Base-by-base conservation (phyloP, 1,140 invertebrate genomes). In the Bombus fervidus region DNA sequence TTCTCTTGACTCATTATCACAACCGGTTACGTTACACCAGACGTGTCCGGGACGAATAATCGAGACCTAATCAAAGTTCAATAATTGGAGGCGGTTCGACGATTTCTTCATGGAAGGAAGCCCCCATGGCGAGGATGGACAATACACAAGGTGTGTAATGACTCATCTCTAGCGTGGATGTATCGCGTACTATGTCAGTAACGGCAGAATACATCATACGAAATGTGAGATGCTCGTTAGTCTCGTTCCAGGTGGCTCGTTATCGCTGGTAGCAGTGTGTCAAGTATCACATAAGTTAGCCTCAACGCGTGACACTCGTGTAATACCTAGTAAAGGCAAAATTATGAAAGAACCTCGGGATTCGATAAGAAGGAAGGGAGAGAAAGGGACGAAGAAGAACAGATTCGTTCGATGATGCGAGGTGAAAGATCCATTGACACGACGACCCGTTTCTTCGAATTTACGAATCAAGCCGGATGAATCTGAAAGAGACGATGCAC, bases 221-320 rank as follows among this genome's bases (percentile, higher is more conserved):
- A 90, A 91, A 92, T 87, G 86, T 83, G 91, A 92, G 91, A 90
- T 89, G 87, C 91, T 92, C 90, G 89, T 92, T 92, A 92, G 91
- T 92, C 83, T 91, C 87, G 86, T 91, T 92, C 89, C 87, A 87
- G 88, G 85, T 89, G 80, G 91, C 91, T 92, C 90, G 91, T 92
- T 92, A 92, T 68, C 86, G 87, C 71, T 73, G 57, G 81, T 80
- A 73, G 77, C 86, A 91, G 85, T 92, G 87, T 92, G 91, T 92
- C 91, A 92, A 92, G 91, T 92, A 87, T 91, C 91, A 77, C 91
- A 88, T 90, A 92, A 91, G 90, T 88, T 91, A 92, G 87, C 81
- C 31, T 71, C 77, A 73, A 88, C 80, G 62, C 73, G 81, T 88
- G 85, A 89, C 81, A 87, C 81, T 87, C 72, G 59, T 77, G 87